Conservation (phyloP, 2,888 invertebrate genomes). For the Drosophila recens region DNA sequence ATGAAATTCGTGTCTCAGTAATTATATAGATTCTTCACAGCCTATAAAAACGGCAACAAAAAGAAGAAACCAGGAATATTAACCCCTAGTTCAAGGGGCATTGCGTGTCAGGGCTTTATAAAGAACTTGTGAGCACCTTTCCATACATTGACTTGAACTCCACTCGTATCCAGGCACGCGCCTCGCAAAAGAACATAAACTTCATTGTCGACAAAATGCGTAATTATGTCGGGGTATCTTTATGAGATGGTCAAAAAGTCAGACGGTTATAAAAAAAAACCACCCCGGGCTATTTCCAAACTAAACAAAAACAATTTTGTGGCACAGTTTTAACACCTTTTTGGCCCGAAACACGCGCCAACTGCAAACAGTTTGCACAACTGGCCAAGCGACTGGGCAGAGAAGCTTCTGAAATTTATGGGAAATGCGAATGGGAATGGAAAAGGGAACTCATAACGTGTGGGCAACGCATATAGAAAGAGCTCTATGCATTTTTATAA, state of each 20-base stretch:
- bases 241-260: constrained; percentile 53
- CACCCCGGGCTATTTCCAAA: constrained; percentile 48
- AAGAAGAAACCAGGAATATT: constrained; percentile 31
- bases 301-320: constrained; percentile 49
- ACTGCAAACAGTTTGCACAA: constrained; percentile 66
- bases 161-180: constrained; percentile 57
- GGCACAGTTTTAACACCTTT: constrained; percentile 80
- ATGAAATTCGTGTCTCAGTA: constrained; percentile 21
- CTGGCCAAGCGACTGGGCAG: constrained; percentile 28
- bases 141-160: constrained; percentile 21
- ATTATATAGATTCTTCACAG: constrained; percentile 49
- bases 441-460: constrained; percentile 22
- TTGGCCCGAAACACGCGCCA: constrained; percentile 63
- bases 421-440: constrained; percentile 41
- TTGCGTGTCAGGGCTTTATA: constrained; percentile 57
- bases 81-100: constrained; percentile 60
- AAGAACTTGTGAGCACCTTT: constrained; percentile 52
- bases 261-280: constrained; percentile 53
- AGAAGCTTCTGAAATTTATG: constrained; percentile 51
- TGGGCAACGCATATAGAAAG: constrained; percentile 14
- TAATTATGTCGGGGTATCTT: constrained; percentile 55
- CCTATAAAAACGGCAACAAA: constrained; percentile 25
- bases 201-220: constrained; percentile 78
- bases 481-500: constrained; percentile 37
- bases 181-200: constrained; percentile 70